These are phyloP conservation scores for Dasypolia templi DNA, from an alignment of 2,888 invertebrate genomes.

Conservation along the genomic window DNA sequence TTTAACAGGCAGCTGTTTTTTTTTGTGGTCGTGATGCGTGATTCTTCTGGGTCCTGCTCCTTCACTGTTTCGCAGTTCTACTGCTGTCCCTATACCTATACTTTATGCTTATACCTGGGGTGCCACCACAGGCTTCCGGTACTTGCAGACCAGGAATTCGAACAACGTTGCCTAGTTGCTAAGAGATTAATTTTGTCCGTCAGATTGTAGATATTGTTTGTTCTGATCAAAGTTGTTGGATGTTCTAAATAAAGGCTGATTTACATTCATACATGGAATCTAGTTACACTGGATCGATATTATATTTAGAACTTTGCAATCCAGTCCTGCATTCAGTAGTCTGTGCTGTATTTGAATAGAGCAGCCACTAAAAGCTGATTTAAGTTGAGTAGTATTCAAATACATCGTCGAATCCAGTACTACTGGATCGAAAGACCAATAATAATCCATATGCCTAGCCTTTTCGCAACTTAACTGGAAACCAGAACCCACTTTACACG, in stretches of 20 bases:
- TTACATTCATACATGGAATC: not conserved
- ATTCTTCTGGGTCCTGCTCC: not conserved
- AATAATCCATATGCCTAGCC: too few species aligned
- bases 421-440: too few species aligned
- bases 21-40: not conserved
- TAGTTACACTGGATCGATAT: not conserved
- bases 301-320: not conserved
- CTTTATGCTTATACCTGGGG: not conserved
- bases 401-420: not conserved
- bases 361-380: not conserved
- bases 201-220: not conserved
- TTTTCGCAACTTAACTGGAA: not conserved
- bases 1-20: not conserved
- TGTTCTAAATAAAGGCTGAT: conserved; percentile 4
- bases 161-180: not conserved
- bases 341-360: not conserved
- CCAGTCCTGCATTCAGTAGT: not conserved
- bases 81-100: not conserved
- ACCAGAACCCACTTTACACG: not conserved
- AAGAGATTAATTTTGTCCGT: not conserved
- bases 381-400: not conserved
- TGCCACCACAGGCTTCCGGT: not conserved
- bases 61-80: not conserved
- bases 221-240: not conserved
- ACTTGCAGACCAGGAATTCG: not conserved